Base-by-base conservation (phyloP, 2,888 invertebrate species). In the Apamea epomidion region DNA sequence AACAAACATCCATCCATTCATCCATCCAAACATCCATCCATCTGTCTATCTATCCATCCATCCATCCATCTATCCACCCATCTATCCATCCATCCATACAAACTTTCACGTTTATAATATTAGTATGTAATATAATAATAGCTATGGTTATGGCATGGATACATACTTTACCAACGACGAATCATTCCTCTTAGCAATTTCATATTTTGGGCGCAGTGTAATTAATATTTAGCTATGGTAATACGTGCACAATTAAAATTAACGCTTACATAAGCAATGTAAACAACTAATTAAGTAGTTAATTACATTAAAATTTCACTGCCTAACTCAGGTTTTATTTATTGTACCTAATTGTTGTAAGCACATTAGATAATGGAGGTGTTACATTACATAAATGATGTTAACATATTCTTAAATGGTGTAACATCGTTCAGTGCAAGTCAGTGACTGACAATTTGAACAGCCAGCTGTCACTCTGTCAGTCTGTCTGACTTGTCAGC, bases 391-490 rank as follows among this genome's bases (percentile, higher is more conserved):
- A 74, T 75, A 72, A 82, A 74, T 71, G n/a, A 62, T 62, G 64
- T 67, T 83, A 68, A 71, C 25, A 69, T 70, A 29, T 21, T 21
- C 42, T 0, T 68, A 18, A 70, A 69, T 54, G 65, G 54, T 42
- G 25, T 69, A 67, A 58, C 16, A 70, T 64, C 45, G 67, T 71
- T 78, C 37, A 74, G 73, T 83, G 42, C 74, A 75, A 79, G 32
- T 71, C 71, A 37, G 74, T 74, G 72, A 86, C 87, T 85, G 87
- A 84, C 84, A 89, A 87, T 79, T 80, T 64, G 37, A 78, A 80
- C 32, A 60, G 78, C 67, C 58, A 42, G 82, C 85, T 85, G 80
- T 87, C 85, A 75, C 42, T 62, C 62, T 48, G 74, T 80, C 84
- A 62, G 70, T 42, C 58, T 37, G 70, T 42, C 58, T 37, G 5